Evolutionary conservation across 2,113 vertebrate species (phyloP), one percentile per base, ranked within the genome.

Genomic region (Hyaena hyaena): DNA sequence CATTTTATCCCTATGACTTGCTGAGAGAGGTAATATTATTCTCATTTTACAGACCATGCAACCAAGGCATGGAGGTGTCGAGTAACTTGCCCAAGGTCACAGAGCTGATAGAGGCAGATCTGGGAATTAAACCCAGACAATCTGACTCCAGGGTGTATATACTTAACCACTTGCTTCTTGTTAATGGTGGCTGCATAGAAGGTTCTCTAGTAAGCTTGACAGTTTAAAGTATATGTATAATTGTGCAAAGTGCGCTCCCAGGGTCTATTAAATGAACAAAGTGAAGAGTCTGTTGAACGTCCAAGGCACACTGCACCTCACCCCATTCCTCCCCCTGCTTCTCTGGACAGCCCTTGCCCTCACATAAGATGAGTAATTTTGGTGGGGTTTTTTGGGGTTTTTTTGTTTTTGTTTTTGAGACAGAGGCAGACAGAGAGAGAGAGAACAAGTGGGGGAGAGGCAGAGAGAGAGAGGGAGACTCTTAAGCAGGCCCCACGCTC

Each of bases 361-460:
- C 58, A 61, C 28, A 26, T 89, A 76, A 9, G 5, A 15, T 17
- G 23, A 5, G 14, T n/a, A n/a, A 80, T 24, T 61, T 61, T 39
- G 39, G 39, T 39, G 39, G 39, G 39, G 21, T 23, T 66, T 69
- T 90, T 74, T 7, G 39, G 39, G 39, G 39, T 3, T 39, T 45
- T 39, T 6, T 39, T 7, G 71, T 39, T 35, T 74, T 15, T 74
- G 10, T 43, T 74, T 74, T 24, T 74, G 43, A 76, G 24, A 45
- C 12, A 28, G 43, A 28, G 73, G 28, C 39, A 16, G 43, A 48
- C 43, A 68, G 6, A 76, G 43, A 2, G 45, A 53, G 14, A 11
- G 14, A 53, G 53, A 55, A 55, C 5, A 4, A 55, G 43, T 0
- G 0, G 4, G 74, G 4, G 6, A 24, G 0, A 26, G 26, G 26